phyloP scores from a whole-genome alignment of 2,797 vertebrate species.

The Pseudocheirus occidentalis region DNA sequence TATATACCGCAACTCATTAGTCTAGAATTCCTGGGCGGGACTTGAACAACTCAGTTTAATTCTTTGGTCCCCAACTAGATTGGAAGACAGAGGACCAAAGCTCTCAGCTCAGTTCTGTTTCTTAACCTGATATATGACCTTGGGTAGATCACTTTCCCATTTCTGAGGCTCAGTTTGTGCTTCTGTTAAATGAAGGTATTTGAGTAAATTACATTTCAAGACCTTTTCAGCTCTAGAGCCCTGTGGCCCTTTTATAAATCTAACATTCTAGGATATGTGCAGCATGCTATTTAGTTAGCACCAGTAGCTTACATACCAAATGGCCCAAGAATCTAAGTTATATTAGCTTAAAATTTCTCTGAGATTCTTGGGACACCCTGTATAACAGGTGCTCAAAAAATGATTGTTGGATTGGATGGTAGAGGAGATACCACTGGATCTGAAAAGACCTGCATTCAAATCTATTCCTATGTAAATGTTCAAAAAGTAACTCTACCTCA shows the following conservation, averaged over 20 bases:
- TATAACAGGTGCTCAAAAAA: not conserved
- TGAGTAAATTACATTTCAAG: not conserved
- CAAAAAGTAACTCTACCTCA: not conserved
- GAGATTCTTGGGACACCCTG: not conserved
- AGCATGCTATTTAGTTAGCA: not conserved
- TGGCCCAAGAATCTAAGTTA: not conserved
- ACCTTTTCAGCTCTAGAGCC: not conserved
- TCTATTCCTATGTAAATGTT: not conserved
- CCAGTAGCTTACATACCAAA: not conserved
- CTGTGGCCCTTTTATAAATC: not conserved
- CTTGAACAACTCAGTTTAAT: not conserved
- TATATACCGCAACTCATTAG: not conserved
- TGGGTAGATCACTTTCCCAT: conserved; percentile 23
- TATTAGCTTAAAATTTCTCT: not conserved
- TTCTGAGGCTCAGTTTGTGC: not conserved
- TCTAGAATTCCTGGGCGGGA: not conserved
- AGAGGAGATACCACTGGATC: not conserved
- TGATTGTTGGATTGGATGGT: not conserved
- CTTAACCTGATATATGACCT: conserved; percentile 59
- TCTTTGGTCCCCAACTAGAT: not conserved
- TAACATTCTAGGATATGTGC: not conserved
- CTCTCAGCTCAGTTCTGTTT: conserved; percentile 70
- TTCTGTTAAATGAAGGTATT: not conserved
- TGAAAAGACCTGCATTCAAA: not conserved
- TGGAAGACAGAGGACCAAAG: conserved; percentile 67